Base-by-base conservation (phyloP, 2,888 invertebrate genomes). In the Hirtodrosophila duncani region DNA sequence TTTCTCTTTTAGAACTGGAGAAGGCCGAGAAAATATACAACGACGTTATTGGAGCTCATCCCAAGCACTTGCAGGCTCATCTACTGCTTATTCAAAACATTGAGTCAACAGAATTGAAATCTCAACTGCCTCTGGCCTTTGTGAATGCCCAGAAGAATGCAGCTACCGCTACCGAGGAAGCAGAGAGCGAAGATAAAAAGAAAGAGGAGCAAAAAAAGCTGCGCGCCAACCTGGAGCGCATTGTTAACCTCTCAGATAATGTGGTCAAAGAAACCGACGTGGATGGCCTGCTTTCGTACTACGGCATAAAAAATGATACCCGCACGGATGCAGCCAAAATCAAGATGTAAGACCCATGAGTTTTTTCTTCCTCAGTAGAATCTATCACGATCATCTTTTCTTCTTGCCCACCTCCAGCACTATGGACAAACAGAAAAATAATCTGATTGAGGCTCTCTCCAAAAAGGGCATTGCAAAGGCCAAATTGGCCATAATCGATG, bases 291-390 rank as follows among this genome's bases (percentile, higher is more conserved):
- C 88, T 98, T 17, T 92, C 93, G 0, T 94, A 92, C 84, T 91
- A 93, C 60, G 97, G 97, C 3, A 90, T 94, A 74, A 97, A 97
- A 87, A 91, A 90, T 50, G 97, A 98, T 85, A 90, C 90, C n/a
- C 89, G 95, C 39, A 87, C 90, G 1, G 96, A 97, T 84, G 94
- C 97, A 1, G 88, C 88, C 23, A 95, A 95, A 87, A 92, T 94
- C 57, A 97, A 96, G 88, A 91, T 89, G 93, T 94, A 83, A 89
- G 86, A n/a, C n/a, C n/a, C n/a, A n/a, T n/a, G n/a, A n/a, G n/a
- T n/a, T n/a, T n/a, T n/a, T n/a, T 80, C 33, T 10, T 1, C 2
- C 11, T 6, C n/a, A 1, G 3, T 14, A 7, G 11, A 14, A 9
- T 18, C 9, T 17, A 0, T n/a, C 3, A 7, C 14, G 5, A n/a